Base-by-base conservation (phyloP, 2,888 invertebrate species). In the Muscina levida region DNA sequence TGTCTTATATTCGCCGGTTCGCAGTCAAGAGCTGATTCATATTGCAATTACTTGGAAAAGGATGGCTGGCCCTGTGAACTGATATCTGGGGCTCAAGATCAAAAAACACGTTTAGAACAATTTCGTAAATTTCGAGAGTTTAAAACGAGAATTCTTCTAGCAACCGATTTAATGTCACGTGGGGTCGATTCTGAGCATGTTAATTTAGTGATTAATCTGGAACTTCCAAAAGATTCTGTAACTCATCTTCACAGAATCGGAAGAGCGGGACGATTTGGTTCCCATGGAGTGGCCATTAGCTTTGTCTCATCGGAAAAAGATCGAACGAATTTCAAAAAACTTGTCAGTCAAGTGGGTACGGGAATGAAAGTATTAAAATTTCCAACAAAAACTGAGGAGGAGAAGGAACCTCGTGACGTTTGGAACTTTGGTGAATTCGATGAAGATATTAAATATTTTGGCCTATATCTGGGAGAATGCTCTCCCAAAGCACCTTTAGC, bases 211-310 rank as follows among this genome's bases (percentile, higher is more conserved):
- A 93, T 99, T 8, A 98, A 99, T 90, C 93, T 98, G 87, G 98
- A 98, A 88, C 91, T 96, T 37, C 97, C 99, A 0, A 87, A 87
- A 82, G 95, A 96, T 86, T 92, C 93, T 84, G 94, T 95, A 82
- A 97, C 96, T 17, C 98, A 98, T 91, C 92, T 98, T 82, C 99
- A 99, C 91, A 92, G 99, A 87, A 97, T 98, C 88, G 99, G 99
- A 0, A 93, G 99, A 85, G 97, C 98, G 53, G 99, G 99, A 0
- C 92, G 99, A 80, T 99, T 95, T 92, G 99, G 98, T 0, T 94
- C 96, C 0, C 93, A 93, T 88, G 98, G 97, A 68, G 92, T 93
- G 74, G 95, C 96, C 26, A 93, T 98, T 13, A 95, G 94, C 66
- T 93, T 98, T 75, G 91, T 95, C 8, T 92, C 94, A 84, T 92